phyloP scores from a whole-genome alignment of 2,888 invertebrate species.

The Hydropsyche betteni region DNA sequence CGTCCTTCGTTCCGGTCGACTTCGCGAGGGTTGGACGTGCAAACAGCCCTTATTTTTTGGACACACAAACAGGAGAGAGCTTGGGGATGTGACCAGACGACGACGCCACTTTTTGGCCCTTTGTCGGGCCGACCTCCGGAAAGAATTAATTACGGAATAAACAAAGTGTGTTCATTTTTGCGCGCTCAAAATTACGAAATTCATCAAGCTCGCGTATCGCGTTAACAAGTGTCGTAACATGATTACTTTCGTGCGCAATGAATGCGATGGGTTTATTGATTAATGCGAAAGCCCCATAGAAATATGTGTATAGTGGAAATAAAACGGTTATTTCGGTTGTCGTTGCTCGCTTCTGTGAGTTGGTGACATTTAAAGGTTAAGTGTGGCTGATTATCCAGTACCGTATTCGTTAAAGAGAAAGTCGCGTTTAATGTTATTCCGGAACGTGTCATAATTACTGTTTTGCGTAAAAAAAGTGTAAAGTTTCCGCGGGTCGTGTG shows the following conservation, averaged over 20 bases:
- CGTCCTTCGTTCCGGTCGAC: constrained; percentile 27
- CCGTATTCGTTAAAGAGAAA: constrained; percentile 1
- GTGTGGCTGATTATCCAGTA: constrained; percentile 23
- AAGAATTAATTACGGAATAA: constrained; percentile 45
- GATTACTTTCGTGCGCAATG: too few species aligned
- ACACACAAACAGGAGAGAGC: constrained; percentile 41
- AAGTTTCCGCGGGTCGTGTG: too few species aligned
- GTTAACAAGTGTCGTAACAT: too few species aligned
- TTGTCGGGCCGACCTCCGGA: constrained; percentile 39
- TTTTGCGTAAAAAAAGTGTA: too few species aligned
- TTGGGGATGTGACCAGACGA: not conserved
- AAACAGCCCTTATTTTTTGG: constrained; percentile 48
- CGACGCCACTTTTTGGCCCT: constrained; percentile 45
- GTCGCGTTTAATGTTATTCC: too few species aligned
- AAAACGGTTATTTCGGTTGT: not conserved
- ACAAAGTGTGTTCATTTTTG: constrained; percentile 35
- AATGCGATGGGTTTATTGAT: not conserved
- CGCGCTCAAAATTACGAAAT: not conserved
- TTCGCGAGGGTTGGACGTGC: constrained; percentile 32
- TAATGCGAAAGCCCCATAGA: not conserved
- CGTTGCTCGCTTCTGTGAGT: not conserved
- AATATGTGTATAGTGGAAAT: not conserved
- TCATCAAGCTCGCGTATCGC: too few species aligned
- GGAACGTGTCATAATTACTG: too few species aligned
- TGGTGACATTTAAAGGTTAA: constrained; percentile 29